Percentiles rank a stretch among this genome's conserved stretches.
phyloP scores from a whole-genome alignment of 2,888 invertebrate genomes.

The Abscondita cerata region DNA sequence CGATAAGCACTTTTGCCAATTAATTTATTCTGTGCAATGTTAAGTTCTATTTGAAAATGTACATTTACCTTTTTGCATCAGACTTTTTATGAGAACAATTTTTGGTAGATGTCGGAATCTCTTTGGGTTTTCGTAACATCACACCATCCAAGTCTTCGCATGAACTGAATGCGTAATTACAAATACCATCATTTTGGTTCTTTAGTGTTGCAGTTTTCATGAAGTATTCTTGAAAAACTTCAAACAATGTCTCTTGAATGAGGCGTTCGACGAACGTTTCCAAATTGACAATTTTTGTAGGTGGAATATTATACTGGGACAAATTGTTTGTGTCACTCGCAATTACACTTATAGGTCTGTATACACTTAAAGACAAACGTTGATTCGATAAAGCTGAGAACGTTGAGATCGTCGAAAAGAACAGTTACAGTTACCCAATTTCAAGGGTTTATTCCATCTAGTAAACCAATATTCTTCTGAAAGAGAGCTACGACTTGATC shows the following conservation, averaged over 20 bases:
- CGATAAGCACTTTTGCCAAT: no score
- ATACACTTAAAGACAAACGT: conserved; percentile 26
- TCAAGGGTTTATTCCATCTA: conserved; percentile 58
- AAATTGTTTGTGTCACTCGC: conserved; percentile 20
- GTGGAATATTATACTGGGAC: conserved; percentile 44
- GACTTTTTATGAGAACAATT: conserved; percentile 25
- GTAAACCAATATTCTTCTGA: conserved; percentile 62
- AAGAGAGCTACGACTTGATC: conserved; percentile 50
- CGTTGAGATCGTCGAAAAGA: conserved; percentile 56
- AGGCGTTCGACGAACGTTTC: conserved; percentile 55
- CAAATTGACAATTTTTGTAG: conserved; percentile 50
- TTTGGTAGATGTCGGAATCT: neutral
- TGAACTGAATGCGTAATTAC: conserved; percentile 51
- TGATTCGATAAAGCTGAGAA: conserved; percentile 48
- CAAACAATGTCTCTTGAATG: conserved; percentile 54
- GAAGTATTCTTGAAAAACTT: conserved; percentile 55
- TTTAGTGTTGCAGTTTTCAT: conserved; percentile 29
- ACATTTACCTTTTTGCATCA: conserved; percentile 38
- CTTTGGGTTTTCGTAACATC: conserved; percentile 35
- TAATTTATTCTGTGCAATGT: no score
- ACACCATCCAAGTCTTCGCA: conserved; percentile 46
- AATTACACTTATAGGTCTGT: conserved; percentile 21
- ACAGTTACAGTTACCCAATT: conserved; percentile 55
- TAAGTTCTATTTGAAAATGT: no score
- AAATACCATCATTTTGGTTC: conserved; percentile 38